Base-by-base conservation (phyloP, 1,140 invertebrate species). In the Dendrolimus kikuchii region DNA sequence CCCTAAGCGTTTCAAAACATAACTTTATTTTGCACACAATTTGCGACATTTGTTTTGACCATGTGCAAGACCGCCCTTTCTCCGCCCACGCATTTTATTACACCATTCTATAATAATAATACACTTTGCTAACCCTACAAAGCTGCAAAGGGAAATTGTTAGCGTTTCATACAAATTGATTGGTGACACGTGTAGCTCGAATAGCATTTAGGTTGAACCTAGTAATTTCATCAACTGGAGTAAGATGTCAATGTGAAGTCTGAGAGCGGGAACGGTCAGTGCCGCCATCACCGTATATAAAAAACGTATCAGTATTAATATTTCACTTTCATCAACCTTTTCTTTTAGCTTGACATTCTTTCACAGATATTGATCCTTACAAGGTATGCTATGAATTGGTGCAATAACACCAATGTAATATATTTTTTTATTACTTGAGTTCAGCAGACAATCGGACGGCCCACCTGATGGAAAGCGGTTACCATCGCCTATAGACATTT, bases 41-140 rank as follows among this genome's bases (percentile, higher is more conserved):
- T 69, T 62, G 64, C 46, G 57, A 70, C 74, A 75, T 74, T 77
- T 77, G 71, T 75, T 71, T 55, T 59, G 59, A 62, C 65, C 64
- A 75, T 75, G 74, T 77, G 74, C 57, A 49, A 40, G 60, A n/a
- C 62, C 72, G 70, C 72, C 74, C 60, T 53, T 49, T 10, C 38
- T 49, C 51, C 65, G 65, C 70, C 69, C 64, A 51, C 38, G 47
- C 51, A 46, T 54, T 55, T 49, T 51, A 54, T 53, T 63, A 51
- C 51, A 39, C 49, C 60, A 53, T 66, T 53, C 23, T 5, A 40
- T 55, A 51, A 51, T 57, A 57, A 45, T 52, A 51, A 60, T 55
- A 61, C 38, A 57, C 37, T 47, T 46, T 55, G 38, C 55, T 49
- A 52, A 56, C 46, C 44, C 42, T 47, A 10, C n/a, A 37, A 46